Evolutionary conservation across 2,888 invertebrate genomes (phyloP).

Genomic region (Cheilosia vernalis): DNA sequence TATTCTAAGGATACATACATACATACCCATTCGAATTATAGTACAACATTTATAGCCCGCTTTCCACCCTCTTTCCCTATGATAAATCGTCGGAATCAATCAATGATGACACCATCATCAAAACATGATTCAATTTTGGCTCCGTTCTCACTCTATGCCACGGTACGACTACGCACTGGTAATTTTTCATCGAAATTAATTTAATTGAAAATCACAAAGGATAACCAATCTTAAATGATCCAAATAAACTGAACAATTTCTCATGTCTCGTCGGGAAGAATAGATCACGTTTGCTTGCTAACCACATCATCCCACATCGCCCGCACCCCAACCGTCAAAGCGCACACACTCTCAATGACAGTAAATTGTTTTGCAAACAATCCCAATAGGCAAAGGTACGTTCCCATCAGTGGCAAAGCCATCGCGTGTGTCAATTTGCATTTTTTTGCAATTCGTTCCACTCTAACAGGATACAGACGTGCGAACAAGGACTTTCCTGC

Average conservation of each 20-base stretch:
- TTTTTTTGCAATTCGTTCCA: constrained; percentile 72
- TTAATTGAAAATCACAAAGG: constrained; percentile 75
- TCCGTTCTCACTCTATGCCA: constrained; percentile 8
- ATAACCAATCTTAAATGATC: constrained; percentile 75
- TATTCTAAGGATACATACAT: too few relatives aligned
- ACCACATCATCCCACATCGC: constrained; percentile 34
- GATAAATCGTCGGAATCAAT: constrained; percentile 69
- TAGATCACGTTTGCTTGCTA: constrained; percentile 64
- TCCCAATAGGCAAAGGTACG: constrained; percentile 61
- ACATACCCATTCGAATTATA: too few relatives aligned
- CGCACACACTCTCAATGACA: constrained; percentile 37
- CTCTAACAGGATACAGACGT: constrained; percentile 65
- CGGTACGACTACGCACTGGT: constrained; percentile 22
- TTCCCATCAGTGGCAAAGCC: constrained; percentile 49
- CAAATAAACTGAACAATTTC: constrained; percentile 74
- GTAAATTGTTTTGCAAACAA: constrained; percentile 74
- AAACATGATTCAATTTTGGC: constrained; percentile 68
- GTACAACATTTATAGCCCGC: too few relatives aligned
- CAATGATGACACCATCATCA: constrained; percentile 71
- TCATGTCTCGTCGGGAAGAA: constrained; percentile 68
- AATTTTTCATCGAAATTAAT: constrained; percentile 74
- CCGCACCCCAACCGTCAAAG: neutral
- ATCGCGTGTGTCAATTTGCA: constrained; percentile 68
- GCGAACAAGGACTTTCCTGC: constrained; percentile 69
- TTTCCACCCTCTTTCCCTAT: constrained; percentile 26